Evolutionary conservation across 2,888 invertebrate genomes (phyloP), one percentile per base, ranked within the genome.

Genomic region (Plebejus melissa): DNA sequence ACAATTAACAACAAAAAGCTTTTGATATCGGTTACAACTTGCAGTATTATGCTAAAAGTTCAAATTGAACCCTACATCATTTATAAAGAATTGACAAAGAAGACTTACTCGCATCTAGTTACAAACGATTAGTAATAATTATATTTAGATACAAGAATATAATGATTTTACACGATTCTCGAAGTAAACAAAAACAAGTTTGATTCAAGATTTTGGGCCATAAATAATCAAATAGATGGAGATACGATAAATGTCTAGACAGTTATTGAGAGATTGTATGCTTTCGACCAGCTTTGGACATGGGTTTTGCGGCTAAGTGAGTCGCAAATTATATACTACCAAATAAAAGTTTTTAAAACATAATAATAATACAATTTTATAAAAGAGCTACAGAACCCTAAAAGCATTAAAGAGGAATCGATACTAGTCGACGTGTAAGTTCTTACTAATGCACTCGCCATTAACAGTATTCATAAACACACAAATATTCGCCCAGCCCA

Each of bases 401-500:
- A 28, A 4, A 4, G 2, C 9, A 36, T 65, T 65, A 4, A 36
- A 65, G 60, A 65, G 32, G 65, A 65, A 36, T 36, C 13, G 4
- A 32, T 32, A 4, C 2, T 36, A 65, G 32, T 36, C 32, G 13
- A 65, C 32, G 13, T 36, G 65, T 36, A 65, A 28, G 22, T 60
- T 60, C 28, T 36, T 11, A 28, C 60, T 4, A 13, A 32, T 32
- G 13, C 65, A 65, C 13, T 22, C 13, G 28, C 28, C 54, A 72
- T 54, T 54, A 50, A 50, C 50, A 46, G 70, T 41, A 70, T 38
- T 69, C 69, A 46, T 38, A 72, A 50, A 28, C 13, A 9, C 28
- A 72, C 72, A 72, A 72, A 72, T 50, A 72, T 72, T 72, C 28
- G 54, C 54, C 41, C 54, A 50, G 32, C 72, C 22, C 72, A 50